Evolutionary conservation across 2,113 vertebrate species (phyloP), one percentile per base, ranked within the genome.

Genomic region (Hippoglossus stenolepis): DNA sequence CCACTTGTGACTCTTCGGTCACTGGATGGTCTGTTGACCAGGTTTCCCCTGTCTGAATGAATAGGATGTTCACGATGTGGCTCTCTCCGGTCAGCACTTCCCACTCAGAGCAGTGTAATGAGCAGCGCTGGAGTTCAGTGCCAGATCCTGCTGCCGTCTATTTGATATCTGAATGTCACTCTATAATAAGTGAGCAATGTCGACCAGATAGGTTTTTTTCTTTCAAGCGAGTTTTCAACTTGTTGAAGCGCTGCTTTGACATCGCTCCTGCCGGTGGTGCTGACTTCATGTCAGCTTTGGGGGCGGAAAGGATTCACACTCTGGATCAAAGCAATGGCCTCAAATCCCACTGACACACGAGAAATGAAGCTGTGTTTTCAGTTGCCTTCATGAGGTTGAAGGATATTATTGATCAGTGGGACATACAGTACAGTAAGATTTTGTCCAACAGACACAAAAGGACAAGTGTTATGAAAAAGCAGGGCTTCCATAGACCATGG

Each of bases 91-190:
- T 84, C 86, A 82, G 67, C 60, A 65, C 88, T 57, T 85, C 74
- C 85, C 78, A 75, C 85, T 89, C 80, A 56, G 68, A 47, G 66
- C 64, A 18, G 68, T 67, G 80, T 70, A 86, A 79, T 73, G 57
- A 80, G 75, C 84, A 69, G 83, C 47, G 1, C 53, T 20, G 60
- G 24, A 67, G 83, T 63, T 72, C 61, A 23, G 70, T 66, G 84
- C 82, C 80, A 87, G 82, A 62, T 84, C 57, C 77, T 10, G 56
- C 82, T 76, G 71, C 73, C 10, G 56, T 51, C 71, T 77, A 78
- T 84, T 78, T 86, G 76, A 87, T 84, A 89, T 87, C 74, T 66
- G 68, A 87, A 89, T 85, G 82, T 85, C 69, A 57, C 85, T 71
- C 49, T 4, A 54, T 78, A 86, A 89, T 85, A 85, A 77, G 79